phyloP scores from a whole-genome alignment of 2,888 invertebrate species.

The Mythimna ferrago region DNA sequence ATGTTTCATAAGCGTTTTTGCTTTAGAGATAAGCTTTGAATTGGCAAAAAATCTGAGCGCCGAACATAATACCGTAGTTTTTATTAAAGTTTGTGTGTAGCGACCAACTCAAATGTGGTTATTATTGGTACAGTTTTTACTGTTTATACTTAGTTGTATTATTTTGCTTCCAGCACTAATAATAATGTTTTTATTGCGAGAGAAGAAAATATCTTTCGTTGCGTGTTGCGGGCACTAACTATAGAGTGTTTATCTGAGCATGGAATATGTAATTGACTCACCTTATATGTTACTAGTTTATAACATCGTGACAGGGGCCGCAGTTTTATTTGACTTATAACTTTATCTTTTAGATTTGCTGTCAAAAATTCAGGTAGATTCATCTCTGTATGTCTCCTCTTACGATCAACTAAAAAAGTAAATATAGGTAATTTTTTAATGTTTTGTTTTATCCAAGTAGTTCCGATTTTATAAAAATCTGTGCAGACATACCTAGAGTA shows the following conservation, averaged over 20 bases:
- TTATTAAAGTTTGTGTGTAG: not conserved
- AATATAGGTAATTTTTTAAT: not conserved
- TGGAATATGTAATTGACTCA: conserved; percentile 30
- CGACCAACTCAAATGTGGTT: not conserved
- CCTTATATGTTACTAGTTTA: conserved; percentile 74
- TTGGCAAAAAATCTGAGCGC: not conserved
- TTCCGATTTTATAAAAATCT: not conserved
- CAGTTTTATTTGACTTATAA: conserved; percentile 91
- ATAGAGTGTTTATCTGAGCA: not conserved
- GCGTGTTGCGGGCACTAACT: not conserved
- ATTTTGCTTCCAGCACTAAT: not conserved
- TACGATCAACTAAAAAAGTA: conserved; percentile 65
- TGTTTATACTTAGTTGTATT: not conserved
- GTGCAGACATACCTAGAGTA: conserved; percentile 79
- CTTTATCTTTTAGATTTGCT: conserved; percentile 90
- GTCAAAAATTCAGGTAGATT: conserved; percentile 88
- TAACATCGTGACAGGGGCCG: conserved; percentile 81
- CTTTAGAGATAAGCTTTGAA: not conserved
- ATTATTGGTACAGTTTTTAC: not conserved
- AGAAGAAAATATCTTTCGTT: not conserved
- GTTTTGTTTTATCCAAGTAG: not conserved
- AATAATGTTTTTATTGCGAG: not conserved
- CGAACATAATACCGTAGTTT: not conserved
- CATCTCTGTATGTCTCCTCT: conserved; percentile 64
- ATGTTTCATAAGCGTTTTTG: conserved; percentile 3